These are phyloP conservation scores for Lasiurus borealis DNA, from an alignment of 2,113 vertebrate genomes.

Conservation along the genomic window DNA sequence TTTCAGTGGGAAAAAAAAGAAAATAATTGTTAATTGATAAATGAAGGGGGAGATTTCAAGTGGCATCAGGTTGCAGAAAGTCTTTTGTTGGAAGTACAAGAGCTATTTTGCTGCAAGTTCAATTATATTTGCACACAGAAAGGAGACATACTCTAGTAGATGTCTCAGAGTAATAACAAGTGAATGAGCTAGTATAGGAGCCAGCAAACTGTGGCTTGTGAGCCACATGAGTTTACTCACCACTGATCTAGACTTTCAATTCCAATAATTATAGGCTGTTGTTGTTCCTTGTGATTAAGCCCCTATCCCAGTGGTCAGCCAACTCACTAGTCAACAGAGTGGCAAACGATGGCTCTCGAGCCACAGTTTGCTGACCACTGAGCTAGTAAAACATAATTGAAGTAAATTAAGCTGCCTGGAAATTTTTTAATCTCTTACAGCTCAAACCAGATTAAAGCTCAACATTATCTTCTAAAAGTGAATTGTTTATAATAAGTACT, in stretches of 20 bases:
- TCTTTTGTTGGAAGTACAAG: not conserved
- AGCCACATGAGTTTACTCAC: too few species aligned
- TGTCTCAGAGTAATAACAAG: not conserved
- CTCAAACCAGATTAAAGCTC: not conserved
- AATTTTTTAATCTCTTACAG: not conserved
- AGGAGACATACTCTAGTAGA: not conserved
- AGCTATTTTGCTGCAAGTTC: constrained; percentile 30
- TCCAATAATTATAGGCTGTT: too few species aligned
- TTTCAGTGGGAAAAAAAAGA: not conserved
- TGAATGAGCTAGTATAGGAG: not conserved
- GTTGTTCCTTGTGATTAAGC: too few species aligned
- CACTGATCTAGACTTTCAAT: too few species aligned
- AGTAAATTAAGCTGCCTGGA: not conserved
- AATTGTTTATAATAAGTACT: not conserved
- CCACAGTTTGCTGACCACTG: too few species aligned
- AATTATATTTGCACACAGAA: not conserved
- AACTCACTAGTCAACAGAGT: too few species aligned
- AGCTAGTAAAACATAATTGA: not conserved
- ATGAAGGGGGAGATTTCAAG: constrained; percentile 49
- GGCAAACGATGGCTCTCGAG: too few species aligned
- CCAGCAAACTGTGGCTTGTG: too few species aligned
- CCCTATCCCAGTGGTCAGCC: too few species aligned
- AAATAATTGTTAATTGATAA: constrained; percentile 56
- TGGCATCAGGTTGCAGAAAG: not conserved
- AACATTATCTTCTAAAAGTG: not conserved